A percentile compares a stretch with the other conserved stretches of the same genome.
These are phyloP conservation scores for Montipora efflorescens DNA, from an alignment of 64 coral and sea anemone species.

Conservation along the genomic window DNA sequence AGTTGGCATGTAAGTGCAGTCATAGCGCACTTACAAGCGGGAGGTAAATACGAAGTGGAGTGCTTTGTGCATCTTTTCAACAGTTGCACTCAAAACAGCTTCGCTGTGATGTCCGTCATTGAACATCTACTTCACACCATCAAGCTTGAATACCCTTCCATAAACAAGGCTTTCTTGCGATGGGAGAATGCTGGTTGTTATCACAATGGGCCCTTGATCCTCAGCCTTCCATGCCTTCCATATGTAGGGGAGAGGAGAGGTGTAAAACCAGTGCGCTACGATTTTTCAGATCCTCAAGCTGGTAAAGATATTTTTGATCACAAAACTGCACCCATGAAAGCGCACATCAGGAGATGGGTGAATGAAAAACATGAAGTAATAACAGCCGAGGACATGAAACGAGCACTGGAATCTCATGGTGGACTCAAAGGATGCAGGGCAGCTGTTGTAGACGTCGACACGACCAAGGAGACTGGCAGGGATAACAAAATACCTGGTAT, in stretches of 20 bases:
- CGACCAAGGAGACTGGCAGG: background rate
- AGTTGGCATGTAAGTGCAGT: slow-evolving; percentile 79
- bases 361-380: no score
- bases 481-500: slow-evolving; percentile 31
- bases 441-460: no score
- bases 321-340: no score
- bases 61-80: slow-evolving; percentile 72
- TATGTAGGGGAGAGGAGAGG: no score
- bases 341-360: no score
- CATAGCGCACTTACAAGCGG: slow-evolving; percentile 50
- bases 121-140: slow-evolving; percentile 67
- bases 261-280: background rate
- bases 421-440: no score
- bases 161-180: slow-evolving; percentile 39
- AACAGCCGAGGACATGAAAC: background rate
- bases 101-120: slow-evolving; percentile 68
- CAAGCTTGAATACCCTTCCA: slow-evolving; percentile 54
- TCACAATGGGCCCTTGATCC: no score
- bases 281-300: no score
- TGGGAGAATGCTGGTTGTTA: slow-evolving; percentile 65
- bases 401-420: background rate
- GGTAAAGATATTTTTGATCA: background rate
- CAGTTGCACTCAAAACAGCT: slow-evolving; percentile 56
- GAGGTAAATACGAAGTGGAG: slow-evolving; percentile 68
- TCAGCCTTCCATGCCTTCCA: no score